Base-by-base conservation (phyloP, 2,797 vertebrate genomes). In the Tokudaia muenninki region DNA sequence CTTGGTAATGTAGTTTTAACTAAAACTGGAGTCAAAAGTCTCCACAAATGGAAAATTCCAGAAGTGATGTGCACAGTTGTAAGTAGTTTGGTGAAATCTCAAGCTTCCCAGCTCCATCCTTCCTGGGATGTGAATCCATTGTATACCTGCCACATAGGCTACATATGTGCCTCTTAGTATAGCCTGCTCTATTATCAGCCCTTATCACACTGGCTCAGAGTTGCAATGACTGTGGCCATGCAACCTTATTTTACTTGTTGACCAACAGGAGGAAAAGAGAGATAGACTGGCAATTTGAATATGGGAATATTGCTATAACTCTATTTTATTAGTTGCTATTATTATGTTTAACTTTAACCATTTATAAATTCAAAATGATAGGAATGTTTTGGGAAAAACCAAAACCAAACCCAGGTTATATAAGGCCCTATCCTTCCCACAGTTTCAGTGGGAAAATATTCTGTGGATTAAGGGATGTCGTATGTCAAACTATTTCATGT, bases 401-500 rank as follows among this genome's bases (percentile, higher is more conserved):
- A 59, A 61, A 50, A 67, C 31, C 87, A 55, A 55, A 75, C 14
- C 34, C 24, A 21, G 1, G 55, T 8, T 63, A 19, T 13, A 11
- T 34, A 55, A 5, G 10, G 31, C 5, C 7, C 59, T n/a, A 11
- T 63, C 8, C 34, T 92, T 26, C 37, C n/a, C 16, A 31, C 17
- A 63, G 34, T 47, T 87, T 65, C 21, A 41, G 65, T 82, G 11
- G 47, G 65, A 89, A 50, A 17, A 52, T 55, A 3, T n/a, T 13
- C 17, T 59, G 7, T 41, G 34, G 3, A 61, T 72, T 52, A 90
- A 87, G 26, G 52, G 37, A 24, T n/a, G 12, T 24, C 17, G 8
- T 92, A 72, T 92, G 78, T 63, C 78, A 89, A 7, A 55, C 79
- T 90, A 63, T 94, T 87, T 26, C 74, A 10, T 78, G 21, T 75